Conservation (phyloP, 2,888 invertebrate species). For the Halictus quadricinctus region DNA sequence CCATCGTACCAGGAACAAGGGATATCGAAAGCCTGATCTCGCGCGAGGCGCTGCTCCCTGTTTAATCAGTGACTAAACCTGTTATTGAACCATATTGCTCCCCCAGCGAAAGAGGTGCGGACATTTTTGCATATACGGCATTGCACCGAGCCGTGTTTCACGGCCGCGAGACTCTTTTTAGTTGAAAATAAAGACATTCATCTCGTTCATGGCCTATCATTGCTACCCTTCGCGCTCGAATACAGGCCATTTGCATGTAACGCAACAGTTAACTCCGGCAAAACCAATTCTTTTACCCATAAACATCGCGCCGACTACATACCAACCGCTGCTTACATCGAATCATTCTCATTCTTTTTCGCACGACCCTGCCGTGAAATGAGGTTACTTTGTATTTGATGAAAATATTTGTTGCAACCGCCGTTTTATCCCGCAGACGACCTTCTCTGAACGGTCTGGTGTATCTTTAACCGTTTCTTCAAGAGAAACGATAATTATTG, state of each 20-base stretch:
- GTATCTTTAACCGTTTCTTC: background rate
- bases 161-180: background rate
- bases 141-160: background rate
- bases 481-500: background rate
- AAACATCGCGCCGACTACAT: background rate
- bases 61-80: conserved; percentile 70
- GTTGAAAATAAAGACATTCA: conserved; percentile 38
- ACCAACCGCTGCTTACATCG: background rate
- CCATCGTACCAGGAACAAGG: conserved; percentile 65
- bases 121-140: conserved; percentile 33
- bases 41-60: conserved; percentile 39
- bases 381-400: background rate
- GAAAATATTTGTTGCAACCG: background rate
- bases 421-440: no score
- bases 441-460: background rate
- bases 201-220: conserved; percentile 45
- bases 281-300: conserved; percentile 7
- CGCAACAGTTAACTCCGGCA: background rate
- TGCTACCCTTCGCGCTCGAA: conserved; percentile 34
- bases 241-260: conserved; percentile 20
- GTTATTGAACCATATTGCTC: conserved; percentile 49
- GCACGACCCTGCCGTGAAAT: background rate
- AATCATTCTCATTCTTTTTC: background rate
- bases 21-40: conserved; percentile 49
- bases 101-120: conserved; percentile 39